Evolutionary conservation across 2,888 invertebrate species (phyloP), one percentile per base, ranked within the genome.

Genomic region (Caprella mutica): DNA sequence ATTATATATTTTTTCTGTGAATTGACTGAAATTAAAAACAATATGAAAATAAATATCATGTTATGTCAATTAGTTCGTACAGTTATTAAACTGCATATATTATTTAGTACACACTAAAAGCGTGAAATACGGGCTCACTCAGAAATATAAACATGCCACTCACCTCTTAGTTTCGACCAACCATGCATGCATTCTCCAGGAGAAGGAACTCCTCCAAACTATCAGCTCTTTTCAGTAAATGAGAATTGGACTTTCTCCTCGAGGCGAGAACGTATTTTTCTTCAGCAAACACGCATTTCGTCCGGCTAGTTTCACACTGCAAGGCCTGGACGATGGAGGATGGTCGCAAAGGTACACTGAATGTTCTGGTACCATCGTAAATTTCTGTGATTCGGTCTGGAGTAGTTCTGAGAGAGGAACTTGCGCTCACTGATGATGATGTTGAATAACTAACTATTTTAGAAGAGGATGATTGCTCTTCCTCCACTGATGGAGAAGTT

Each of bases 161-260:
- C 42, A 53, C 53, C 55, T 46, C 9, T 54, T 24, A 55, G 26
- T 55, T 55, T 30, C 55, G 44, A 29, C 44, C 46, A 33, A 55
- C 55, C 63, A 60, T 63, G 52, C 63, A 63, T 50, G 55, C 59
- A 57, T 57, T 63, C 52, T 63, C 63, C 55, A 63, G 53, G 50
- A 57, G 54, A 23, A 63, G 42, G 53, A 63, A 63, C 52, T 63
- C 63, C 38, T 63, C 63, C 30, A 63, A 52, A 42, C 63, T 63
- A 54, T 63, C 59, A 55, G 59, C 63, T 52, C 58, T 59, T 26
- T 48, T 44, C 52, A 61, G 44, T 27, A 38, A 40, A 40, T 50
- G 52, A 8, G 29, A 39, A 19, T 35, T 52, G 35, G 38, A 29
- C 27, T 46, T 57, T n/a, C 27, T 27, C 8, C 48, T 27, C 21